Base-by-base conservation (phyloP, 2,113 vertebrate genomes). In the Equus quagga region DNA sequence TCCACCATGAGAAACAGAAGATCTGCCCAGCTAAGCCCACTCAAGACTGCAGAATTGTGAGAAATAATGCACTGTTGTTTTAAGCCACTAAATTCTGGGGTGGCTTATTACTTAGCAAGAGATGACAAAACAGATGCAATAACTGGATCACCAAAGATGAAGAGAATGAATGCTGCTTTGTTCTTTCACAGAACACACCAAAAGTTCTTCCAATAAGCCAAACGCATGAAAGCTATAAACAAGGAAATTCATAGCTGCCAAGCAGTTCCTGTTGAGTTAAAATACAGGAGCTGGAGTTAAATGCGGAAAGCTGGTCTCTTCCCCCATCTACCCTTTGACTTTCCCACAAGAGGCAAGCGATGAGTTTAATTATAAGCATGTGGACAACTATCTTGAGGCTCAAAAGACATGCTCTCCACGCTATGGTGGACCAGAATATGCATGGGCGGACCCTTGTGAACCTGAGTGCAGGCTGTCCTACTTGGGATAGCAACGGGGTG, bases 301-400 rank as follows among this genome's bases (percentile, higher is more conserved):
- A 93, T 62, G 82, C 44, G 62, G 85, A 64, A 56, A 58, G 33
- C 31, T 46, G 69, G 87, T 91, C 93, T 89, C 91, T 79, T 78
- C 91, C 28, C 44, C 75, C 18, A n/a, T 41, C 67, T 49, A 69
- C 10, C 17, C 73, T 54, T 54, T 9, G 36, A 51, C 41, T 79
- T 80, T 60, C 65, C 65, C 31, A 41, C 64, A 36, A 60, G 11
- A 83, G 56, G 49, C 28, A 36, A 31, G 17, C 13, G 82, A 33
- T 46, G n/a, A 33, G 18, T 15, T 13, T 8, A 24, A 62, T 41
- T 10, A 3, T 81, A 33, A 31, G 62, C 65, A 84, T 11, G 0
- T 3, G 13, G 49, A 24, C 6, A 54, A 81, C 15, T 9, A 46
- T 19, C 56, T 28, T 26, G 23, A 46, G 23, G 75, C 24, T 76